These are phyloP conservation scores for Diplogasteroides magnus DNA, from an alignment of 1,140 invertebrate genomes.

Conservation along the genomic window DNA sequence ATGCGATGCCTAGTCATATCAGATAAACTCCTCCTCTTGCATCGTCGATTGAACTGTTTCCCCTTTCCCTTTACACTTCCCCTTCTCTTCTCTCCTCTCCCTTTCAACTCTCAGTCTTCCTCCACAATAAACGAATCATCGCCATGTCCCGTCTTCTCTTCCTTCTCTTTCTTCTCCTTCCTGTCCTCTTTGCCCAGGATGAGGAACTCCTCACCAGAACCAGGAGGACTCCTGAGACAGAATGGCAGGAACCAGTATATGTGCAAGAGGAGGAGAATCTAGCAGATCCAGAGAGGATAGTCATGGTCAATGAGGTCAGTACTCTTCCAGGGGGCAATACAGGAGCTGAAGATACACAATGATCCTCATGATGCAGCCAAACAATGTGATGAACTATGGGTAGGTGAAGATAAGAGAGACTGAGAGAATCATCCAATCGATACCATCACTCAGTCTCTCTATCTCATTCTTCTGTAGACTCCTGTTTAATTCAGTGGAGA, in stretches of 20 bases:
- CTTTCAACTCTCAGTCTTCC: conserved; percentile 1
- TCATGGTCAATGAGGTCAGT: neutral
- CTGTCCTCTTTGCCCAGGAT: neutral
- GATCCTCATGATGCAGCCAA: conserved; percentile 65
- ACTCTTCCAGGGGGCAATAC: conserved; percentile 67
- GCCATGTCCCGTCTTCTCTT: conserved; percentile 14
- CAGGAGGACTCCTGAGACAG: neutral
- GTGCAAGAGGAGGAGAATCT: neutral
- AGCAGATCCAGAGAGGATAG: neutral
- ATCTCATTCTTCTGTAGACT: neutral
- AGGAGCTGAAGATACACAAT: conserved; percentile 69
- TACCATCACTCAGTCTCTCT: neutral
- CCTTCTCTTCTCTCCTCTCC: conserved; percentile 3
- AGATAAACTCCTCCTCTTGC: neutral
- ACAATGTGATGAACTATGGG: conserved; percentile 62
- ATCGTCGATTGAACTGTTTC: neutral
- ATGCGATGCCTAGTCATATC: too few species aligned
- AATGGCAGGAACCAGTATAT: neutral
- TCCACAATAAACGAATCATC: conserved; percentile 7
- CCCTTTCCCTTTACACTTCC: neutral
- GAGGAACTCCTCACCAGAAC: neutral
- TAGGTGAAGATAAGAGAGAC: conserved; percentile 14
- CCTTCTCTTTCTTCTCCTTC: conserved; percentile 6
- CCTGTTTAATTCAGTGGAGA: conserved; percentile 6
- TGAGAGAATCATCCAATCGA: too few species aligned